phyloP scores from a whole-genome alignment of 2,113 vertebrate species.

The Neomonachus schauinslandi region DNA sequence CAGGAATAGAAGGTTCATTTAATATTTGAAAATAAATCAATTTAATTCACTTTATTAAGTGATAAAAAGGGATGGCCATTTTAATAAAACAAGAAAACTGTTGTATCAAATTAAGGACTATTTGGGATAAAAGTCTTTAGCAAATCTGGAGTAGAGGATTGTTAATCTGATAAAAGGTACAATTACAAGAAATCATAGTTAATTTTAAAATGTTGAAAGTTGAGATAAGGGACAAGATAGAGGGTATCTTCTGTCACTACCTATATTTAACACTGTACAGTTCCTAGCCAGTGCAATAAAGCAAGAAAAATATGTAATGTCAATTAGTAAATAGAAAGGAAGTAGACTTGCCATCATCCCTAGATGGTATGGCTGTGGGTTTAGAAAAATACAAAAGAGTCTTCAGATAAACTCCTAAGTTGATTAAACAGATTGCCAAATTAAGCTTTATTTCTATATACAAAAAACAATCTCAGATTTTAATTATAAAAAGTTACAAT shows the following conservation, averaged over 20 bases:
- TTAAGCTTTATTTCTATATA: not conserved
- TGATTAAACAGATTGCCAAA: not conserved
- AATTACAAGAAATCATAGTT: not conserved
- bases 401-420: not conserved
- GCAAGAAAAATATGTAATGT: not conserved
- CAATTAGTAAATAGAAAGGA: not conserved
- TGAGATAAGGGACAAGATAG: not conserved
- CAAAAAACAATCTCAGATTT: not conserved
- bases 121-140: not conserved
- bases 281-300: not conserved
- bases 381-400: not conserved
- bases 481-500: not conserved
- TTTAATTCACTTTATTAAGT: not conserved
- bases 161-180: not conserved
- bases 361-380: not conserved
- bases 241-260: not conserved
- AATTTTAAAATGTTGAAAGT: conserved; percentile 6
- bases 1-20: not conserved
- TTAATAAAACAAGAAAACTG: not conserved
- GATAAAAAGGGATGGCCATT: not conserved
- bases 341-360: not conserved
- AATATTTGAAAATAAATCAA: not conserved
- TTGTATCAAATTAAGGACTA: not conserved
- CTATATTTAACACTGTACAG: not conserved
- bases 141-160: not conserved